Base-by-base conservation (phyloP, 1,140 invertebrate species). In the Belonocnema kinseyi region DNA sequence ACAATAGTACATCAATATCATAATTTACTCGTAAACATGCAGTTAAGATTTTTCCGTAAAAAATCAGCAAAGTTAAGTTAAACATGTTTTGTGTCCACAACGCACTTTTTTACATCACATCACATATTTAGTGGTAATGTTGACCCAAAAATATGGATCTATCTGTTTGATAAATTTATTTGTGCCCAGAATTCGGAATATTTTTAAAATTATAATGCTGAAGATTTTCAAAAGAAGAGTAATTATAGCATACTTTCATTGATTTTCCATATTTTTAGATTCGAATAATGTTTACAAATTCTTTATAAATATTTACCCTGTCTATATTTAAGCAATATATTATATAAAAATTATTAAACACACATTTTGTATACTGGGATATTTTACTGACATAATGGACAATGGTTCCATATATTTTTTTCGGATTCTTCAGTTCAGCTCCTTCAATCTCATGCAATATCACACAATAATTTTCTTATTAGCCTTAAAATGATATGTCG, bases 401-500 rank as follows among this genome's bases (percentile, higher is more conserved):
- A 33, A 5, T 33, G 26, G 26, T 5, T 46, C 1, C 8, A 11
- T 46, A 46, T 46, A 46, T 61, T 61, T 33, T 61, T 13, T 14
- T 2, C 14, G 16, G 19, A 61, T 66, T 66, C 33, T 66, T 66
- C 40, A 66, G 33, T 46, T 66, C 40, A 66, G 33, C 61, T 46
- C 61, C 40, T 46, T 46, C 7, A 46, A 46, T 46, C 40, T 46
- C 10, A 46, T 46, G 11, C 40, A 10, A 46, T 46, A 46, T 46
- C 40, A 46, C 40, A 46, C 40, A 40, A n/a, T 74, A 17, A 46
- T 70, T 77, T 73, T 78, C n/a, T 73, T 54, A 50, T 85, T 81
- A 85, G 82, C 79, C 82, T 86, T 84, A 82, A 83, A 84, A 77
- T 83, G 84, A 85, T 83, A 86, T 80, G 84, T 79, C 74, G 73